Evolutionary conservation across 1,140 invertebrate species (phyloP).

Genomic region (Cryptotermes secundus): DNA sequence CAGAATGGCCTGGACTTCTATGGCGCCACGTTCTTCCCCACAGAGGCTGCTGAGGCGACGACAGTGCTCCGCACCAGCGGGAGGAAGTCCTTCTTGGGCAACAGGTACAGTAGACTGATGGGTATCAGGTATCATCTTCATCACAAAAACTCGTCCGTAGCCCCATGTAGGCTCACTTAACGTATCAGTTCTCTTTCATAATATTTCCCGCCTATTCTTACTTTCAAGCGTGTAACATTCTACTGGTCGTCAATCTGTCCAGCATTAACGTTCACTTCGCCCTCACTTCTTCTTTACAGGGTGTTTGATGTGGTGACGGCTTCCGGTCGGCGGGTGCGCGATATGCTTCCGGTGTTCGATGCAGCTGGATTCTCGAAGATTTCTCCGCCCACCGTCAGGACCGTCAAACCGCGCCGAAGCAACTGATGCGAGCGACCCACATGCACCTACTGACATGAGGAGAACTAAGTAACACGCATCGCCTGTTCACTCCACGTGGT

Average conservation of each 20-base stretch:
- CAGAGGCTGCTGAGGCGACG: slow-evolving; percentile 56
- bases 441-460: neutral
- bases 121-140: too few relatives aligned
- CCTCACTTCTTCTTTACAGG: slow-evolving; percentile 13
- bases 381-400: slow-evolving; percentile 71
- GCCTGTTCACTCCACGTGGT: too few relatives aligned
- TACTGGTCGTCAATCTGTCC: too few relatives aligned
- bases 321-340: slow-evolving; percentile 66
- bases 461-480: too few relatives aligned
- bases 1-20: slow-evolving; percentile 83
- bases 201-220: too few relatives aligned
- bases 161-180: too few relatives aligned
- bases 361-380: slow-evolving; percentile 76
- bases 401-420: slow-evolving; percentile 66
- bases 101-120: slow-evolving; percentile 36
- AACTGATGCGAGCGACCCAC: slow-evolving; percentile 36
- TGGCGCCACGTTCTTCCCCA: slow-evolving; percentile 81
- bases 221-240: too few relatives aligned
- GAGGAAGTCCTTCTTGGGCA: slow-evolving; percentile 37
- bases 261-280: too few relatives aligned
- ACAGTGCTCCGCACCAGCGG: slow-evolving; percentile 35
- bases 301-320: slow-evolving; percentile 33
- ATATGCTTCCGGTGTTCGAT: slow-evolving; percentile 78
- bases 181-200: too few relatives aligned
- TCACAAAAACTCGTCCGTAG: too few relatives aligned